Base-by-base conservation (phyloP, 2,888 invertebrate species). In the Peribatodes rhomboidaria region DNA sequence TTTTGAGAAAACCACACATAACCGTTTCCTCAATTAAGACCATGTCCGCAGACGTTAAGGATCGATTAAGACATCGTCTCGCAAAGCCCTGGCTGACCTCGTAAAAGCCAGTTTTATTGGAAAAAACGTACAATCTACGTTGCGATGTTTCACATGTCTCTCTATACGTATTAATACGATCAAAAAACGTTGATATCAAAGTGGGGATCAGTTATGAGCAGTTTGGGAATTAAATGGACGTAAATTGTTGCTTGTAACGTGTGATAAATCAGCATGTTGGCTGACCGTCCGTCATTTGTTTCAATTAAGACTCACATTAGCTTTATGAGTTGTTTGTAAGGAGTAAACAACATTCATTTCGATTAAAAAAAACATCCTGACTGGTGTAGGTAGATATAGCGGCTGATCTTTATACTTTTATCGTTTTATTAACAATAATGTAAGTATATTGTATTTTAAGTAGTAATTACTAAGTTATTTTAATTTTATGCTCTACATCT, bases 101-200 rank as follows among this genome's bases (percentile, higher is more conserved):
- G 60, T 70, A 73, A 73, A 74, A 71, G 65, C 68, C 68, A 70
- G 46, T 73, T 78, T 73, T 77, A 79, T 74, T 61, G 44, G 52
- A 61, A 65, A 60, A 65, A 73, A 67, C 27, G 27, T 27, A 27
- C 6, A 31, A 42, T 41, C 39, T 39, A 59, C 58, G 54, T 54
- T 54, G 31, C 47, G 35, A 47, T 33, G 49, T 35, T 59, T 59
- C 59, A 58, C 58, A 4, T 55, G 41, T 53, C 52, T 37, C n/a
- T 31, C 14, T 46, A n/a, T n/a, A 47, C 58, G 42, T 58, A 52
- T 53, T 47, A n/a, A 20, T 47, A 42, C 27, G 33, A 20, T 6
- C 55, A 42, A 44, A 61, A 22, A 49, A 41, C 14, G 20, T 46
- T 33, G 54, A 57, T 53, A 52, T 52, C 44, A 44, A 57, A 56